Base-by-base conservation (phyloP, 2,888 invertebrate species). In the Drosophila histrio region DNA sequence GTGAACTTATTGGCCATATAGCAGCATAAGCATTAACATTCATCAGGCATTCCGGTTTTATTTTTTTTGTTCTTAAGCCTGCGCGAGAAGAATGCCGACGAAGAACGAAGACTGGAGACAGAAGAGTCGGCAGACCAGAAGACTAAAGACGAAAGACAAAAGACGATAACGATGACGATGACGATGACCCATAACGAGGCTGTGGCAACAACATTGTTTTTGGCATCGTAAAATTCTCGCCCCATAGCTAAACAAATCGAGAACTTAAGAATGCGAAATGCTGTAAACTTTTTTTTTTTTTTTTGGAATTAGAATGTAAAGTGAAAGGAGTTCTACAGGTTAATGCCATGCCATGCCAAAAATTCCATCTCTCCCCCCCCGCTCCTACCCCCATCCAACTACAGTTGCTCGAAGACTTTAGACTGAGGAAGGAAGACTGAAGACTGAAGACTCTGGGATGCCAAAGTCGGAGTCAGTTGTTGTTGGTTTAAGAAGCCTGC, bases 291-390 rank as follows among this genome's bases (percentile, higher is more conserved):
- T 11, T 52, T 39, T 21, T 39, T 21, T 39, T 39, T 15, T 54
- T 72, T 76, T 81, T 65, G 67, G 82, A 85, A 85, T 85, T 84
- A 87, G 84, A 87, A 85, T 84, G 84, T 86, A 82, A 84, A 84
- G 87, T 87, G 84, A 84, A 84, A 84, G 84, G 84, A 84, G 84
- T 84, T 84, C 83, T 85, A 68, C 86, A 79, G 86, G 86, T 84
- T 87, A 83, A 86, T 67, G 67, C 58, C 74, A 70, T 65, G 65
- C 68, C 68, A 68, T 58, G 65, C 70, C 72, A 69, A 72, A 39
- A 56, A 24, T 19, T 24, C 34, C 28, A 13, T 38, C 17, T 4
- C 19, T 9, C 17, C 11, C 32, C 32, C n/a, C n/a, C n/a, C n/a
- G n/a, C n/a, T n/a, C n/a, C n/a, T n/a, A n/a, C 17, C 17, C 38